These are phyloP conservation scores for Hirtodrosophila alboralis DNA, from an alignment of 2,888 invertebrate genomes.

Conservation along the genomic window DNA sequence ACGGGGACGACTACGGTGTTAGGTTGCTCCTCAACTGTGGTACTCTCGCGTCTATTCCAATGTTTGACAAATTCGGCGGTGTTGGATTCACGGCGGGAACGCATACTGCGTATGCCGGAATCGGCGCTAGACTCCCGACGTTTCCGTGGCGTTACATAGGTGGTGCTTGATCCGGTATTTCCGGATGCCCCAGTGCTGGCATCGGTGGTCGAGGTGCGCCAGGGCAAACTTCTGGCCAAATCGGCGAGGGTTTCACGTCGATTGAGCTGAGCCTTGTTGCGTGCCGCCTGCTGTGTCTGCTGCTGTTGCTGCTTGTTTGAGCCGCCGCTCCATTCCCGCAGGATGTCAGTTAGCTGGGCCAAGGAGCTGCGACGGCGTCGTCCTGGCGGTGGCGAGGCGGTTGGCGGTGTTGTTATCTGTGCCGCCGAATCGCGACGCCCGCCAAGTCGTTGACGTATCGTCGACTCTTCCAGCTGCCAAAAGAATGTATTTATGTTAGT, in stretches of 20 bases:
- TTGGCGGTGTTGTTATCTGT: slow-evolving; percentile 94
- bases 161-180: slow-evolving; percentile 11
- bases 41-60: slow-evolving; percentile 89
- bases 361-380: slow-evolving; percentile 92
- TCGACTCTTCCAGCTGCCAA: slow-evolving; percentile 89
- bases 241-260: slow-evolving; percentile 95
- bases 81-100: slow-evolving; percentile 90
- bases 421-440: slow-evolving; percentile 95
- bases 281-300: slow-evolving; percentile 73
- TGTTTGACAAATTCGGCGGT: slow-evolving; percentile 89
- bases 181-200: slow-evolving; percentile 81
- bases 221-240: slow-evolving; percentile 92
- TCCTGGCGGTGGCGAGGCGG: slow-evolving; percentile 87
- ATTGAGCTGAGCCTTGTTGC: slow-evolving; percentile 88
- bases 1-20: slow-evolving; percentile 64
- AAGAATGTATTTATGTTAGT: not conserved
- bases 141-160: slow-evolving; percentile 86
- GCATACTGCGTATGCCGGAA: slow-evolving; percentile 91
- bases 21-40: slow-evolving; percentile 82
- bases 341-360: slow-evolving; percentile 94
- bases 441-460: slow-evolving; percentile 92
- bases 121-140: slow-evolving; percentile 95
- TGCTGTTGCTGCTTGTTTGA: slow-evolving; percentile 84
- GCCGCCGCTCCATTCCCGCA: slow-evolving; percentile 93
- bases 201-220: slow-evolving; percentile 89